A percentile compares a stretch with the other conserved stretches of the same genome.
These are phyloP conservation scores for Chauna torquata DNA, from an alignment of 2,113 vertebrate genomes.

Conservation along the genomic window DNA sequence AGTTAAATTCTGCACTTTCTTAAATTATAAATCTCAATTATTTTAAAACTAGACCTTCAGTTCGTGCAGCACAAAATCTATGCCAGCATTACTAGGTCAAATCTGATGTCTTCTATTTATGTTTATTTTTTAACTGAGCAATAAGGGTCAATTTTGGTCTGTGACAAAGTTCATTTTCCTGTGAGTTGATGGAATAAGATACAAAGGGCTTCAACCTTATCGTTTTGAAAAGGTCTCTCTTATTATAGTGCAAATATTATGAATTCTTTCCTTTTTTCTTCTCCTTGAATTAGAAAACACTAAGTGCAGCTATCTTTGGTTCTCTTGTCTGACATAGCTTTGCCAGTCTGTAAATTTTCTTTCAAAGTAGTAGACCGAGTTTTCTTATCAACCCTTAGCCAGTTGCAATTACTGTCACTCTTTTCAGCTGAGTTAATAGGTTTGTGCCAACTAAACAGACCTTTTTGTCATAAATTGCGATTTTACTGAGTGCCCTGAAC, in stretches of 20 bases:
- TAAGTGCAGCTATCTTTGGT: background rate
- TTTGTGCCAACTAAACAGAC: slow-evolving; percentile 6
- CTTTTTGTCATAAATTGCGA: slow-evolving; percentile 37
- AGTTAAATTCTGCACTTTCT: background rate
- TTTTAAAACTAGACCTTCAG: background rate
- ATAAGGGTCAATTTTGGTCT: background rate
- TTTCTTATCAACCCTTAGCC: slow-evolving; percentile 48
- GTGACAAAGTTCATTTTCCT: background rate
- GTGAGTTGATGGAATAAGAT: background rate
- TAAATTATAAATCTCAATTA: background rate
- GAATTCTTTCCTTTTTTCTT: background rate
- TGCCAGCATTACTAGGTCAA: background rate
- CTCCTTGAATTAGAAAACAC: background rate
- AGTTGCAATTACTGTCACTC: slow-evolving; percentile 38
- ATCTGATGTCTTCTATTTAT: background rate
- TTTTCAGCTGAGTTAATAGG: slow-evolving; percentile 23
- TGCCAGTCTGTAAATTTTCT: slow-evolving; percentile 3
- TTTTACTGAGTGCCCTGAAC: slow-evolving; percentile 30
- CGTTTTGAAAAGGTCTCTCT: background rate
- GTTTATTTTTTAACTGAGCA: background rate
- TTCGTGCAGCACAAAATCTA: background rate
- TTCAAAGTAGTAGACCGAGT: slow-evolving; percentile 7
- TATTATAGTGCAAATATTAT: background rate
- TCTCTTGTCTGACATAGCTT: background rate
- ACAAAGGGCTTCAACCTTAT: background rate